Percentiles rank a stretch among this genome's conserved stretches.
These are phyloP conservation scores for Cyanoliseus patagonus DNA, from an alignment of 2,113 vertebrate genomes.

Conservation along the genomic window DNA sequence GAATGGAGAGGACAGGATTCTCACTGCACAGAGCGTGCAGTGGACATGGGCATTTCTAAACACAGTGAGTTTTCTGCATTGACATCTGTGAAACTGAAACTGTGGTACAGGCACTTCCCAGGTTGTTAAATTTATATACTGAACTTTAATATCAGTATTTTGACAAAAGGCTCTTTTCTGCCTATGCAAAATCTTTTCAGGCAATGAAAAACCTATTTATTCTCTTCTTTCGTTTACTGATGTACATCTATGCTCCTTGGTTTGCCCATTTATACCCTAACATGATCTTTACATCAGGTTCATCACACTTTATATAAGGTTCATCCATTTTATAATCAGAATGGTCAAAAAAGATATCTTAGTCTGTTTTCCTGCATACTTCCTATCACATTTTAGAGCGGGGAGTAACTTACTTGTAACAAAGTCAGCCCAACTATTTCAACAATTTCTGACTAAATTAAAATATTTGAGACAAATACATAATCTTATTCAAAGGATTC, in stretches of 20 bases:
- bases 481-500: neutral
- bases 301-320: neutral
- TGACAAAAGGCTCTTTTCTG: neutral
- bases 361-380: neutral
- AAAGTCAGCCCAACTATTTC: neutral
- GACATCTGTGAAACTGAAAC: neutral
- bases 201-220: neutral
- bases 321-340: neutral
- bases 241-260: neutral
- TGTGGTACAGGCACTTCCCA: neutral
- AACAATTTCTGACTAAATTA: neutral
- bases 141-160: neutral
- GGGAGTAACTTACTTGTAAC: neutral
- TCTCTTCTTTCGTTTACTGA: neutral
- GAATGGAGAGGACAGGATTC: neutral
- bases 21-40: fast-evolving
- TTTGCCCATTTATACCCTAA: neutral
- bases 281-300: neutral
- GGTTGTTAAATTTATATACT: neutral
- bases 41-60: neutral
- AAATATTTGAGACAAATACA: neutral
- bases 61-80: neutral
- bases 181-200: neutral
- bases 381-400: neutral
- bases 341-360: neutral